Conservation (phyloP, 2,888 invertebrate genomes). For the Steinernema hermaphroditum region DNA sequence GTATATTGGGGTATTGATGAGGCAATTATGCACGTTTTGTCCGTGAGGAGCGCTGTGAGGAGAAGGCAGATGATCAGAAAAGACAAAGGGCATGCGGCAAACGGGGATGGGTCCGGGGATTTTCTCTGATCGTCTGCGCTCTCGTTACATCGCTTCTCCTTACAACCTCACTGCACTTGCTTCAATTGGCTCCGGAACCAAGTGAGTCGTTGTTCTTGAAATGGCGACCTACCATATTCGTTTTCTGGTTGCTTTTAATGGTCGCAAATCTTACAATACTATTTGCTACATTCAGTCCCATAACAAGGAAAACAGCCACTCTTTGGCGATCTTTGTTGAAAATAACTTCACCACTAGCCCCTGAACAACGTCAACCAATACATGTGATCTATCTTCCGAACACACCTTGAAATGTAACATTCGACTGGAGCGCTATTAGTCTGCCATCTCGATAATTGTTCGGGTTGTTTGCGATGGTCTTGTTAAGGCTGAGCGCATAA, state of each 20-base stretch:
- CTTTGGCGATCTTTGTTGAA: background rate
- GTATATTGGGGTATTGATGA: no score
- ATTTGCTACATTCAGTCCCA: background rate
- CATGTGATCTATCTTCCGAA: background rate
- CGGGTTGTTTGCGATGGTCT: background rate
- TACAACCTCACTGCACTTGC: no score
- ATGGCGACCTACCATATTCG: background rate
- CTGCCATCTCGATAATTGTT: background rate
- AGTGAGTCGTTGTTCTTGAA: no score
- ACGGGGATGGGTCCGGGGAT: no score
- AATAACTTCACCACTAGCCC: slow-evolving; percentile 2
- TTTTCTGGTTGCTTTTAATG: background rate
- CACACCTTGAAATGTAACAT: background rate
- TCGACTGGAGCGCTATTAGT: background rate
- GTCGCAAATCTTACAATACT: background rate
- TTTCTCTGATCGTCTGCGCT: no score
- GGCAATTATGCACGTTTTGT: no score
- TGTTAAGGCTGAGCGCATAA: slow-evolving; percentile 14
- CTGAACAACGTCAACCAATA: slow-evolving; percentile 1
- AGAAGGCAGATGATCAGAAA: no score
- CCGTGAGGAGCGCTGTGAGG: no score
- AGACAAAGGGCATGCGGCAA: no score
- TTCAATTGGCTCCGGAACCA: no score
- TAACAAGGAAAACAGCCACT: background rate
- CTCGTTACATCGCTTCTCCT: no score